Base-by-base conservation (phyloP, 2,113 vertebrate species). In the Lepus americanus region DNA sequence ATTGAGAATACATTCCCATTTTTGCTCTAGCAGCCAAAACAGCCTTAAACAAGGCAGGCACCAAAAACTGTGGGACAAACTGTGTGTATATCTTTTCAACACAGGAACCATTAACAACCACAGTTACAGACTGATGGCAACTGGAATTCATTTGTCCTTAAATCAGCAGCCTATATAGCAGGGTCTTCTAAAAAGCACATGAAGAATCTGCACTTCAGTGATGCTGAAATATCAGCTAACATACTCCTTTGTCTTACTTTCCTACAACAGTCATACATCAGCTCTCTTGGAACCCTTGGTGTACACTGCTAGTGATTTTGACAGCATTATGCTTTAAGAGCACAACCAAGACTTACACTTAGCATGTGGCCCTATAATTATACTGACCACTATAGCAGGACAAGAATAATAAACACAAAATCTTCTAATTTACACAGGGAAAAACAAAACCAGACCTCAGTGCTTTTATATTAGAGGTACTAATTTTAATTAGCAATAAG, bases 401-500 rank as follows among this genome's bases (percentile, higher is more conserved):
- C 67, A 72, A 33, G 17, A 77, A 78, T 61, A 49, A 73, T 11
- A 44, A 64, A 55, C 74, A 64, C 70, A 84, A 86, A 51, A 1
- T 22, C 29, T 77, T 64, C 55, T 85, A 72, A 69, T 55, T 82
- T 29, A 63, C 2, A 63, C 1, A 55, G 23, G 49, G 51, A 89
- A 87, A 79, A 59, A 59, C 16, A 63, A 76, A 81, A 53, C 83
- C 22, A 72, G 83, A 87, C 78, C 67, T 61, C 53, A 20, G 51
- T 9, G 61, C 76, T 73, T 55, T 53, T 36, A 55, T 39, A 25
- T 12, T 70, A 20, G 55, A 25, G 31, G 31, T 72, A 70, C 9
- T 22, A 14, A 53, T 79, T 92, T 86, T 76, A 78, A 90, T 90
- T 64, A 87, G 44, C 72, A 87, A 76, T 3, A 81, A 61, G 29